Base-by-base conservation (phyloP, 2,888 invertebrate genomes). In the Timema podura region DNA sequence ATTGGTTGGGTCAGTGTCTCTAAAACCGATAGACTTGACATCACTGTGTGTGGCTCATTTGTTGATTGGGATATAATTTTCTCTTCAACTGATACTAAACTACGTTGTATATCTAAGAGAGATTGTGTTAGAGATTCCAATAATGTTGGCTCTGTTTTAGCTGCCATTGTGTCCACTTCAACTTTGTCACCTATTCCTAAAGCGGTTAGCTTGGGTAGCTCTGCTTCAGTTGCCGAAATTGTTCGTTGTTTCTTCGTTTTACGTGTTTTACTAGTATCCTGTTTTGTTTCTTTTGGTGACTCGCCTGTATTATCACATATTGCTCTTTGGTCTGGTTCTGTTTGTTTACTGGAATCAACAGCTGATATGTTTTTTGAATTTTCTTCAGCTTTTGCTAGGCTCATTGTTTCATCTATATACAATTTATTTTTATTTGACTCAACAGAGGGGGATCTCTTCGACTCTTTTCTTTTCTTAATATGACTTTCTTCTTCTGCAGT, bases 21-120 rank as follows among this genome's bases (percentile, higher is more conserved):
- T 30, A 83, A 67, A 45, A 82, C 79, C 5, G 78, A 75, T 5
- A 78, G 74, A 71, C 79, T 79, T 0, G 77, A 76, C 72, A 77
- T 77, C 5, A 74, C 76, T 5, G 73, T 67, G 6, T 89, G 86
- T 76, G 89, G 86, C 85, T 90, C 88, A 1, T 89, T 87, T 78
- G 89, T 88, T 44, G 72, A 59, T 5, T 87, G 80, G 61, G 87
- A 81, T 8, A 90, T 85, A 0, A 71, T 70, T 79, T 90, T 89
- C 74, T 86, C 84, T 79, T 89, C 88, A 47, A 90, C 87, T 0
- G 84, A 83, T 71, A 83, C 83, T 70, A 90, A 79, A 74, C 87
- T 85, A 71, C 85, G 86, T 71, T 85, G 83, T 16, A 87, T 82
- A 15, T 82, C 81, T 69, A 81, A 80, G 10, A 86, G 79, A 45